Percentiles rank a stretch among this genome's conserved stretches.
These are phyloP conservation scores for Hyperoplus immaculatus DNA, from an alignment of 2,797 vertebrate genomes.

Conservation along the genomic window DNA sequence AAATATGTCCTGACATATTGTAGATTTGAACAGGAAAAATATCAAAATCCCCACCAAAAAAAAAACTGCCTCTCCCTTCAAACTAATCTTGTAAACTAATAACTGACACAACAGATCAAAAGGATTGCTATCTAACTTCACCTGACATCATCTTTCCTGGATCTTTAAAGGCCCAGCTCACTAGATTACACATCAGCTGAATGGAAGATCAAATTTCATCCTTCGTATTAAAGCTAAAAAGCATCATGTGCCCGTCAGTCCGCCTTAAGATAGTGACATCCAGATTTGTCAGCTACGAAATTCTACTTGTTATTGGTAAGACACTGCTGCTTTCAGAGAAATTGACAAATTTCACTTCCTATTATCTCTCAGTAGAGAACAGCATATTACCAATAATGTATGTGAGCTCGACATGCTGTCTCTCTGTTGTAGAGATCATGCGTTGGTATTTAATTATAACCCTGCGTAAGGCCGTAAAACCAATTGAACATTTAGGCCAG, in stretches of 20 bases:
- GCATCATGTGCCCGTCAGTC: constrained; percentile 24
- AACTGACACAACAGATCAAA: constrained; percentile 9
- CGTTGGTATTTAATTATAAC: constrained; percentile 31
- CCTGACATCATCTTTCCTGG: constrained; percentile 38
- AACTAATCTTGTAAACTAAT: constrained; percentile 14
- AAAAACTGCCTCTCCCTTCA: neutral
- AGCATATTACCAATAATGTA: constrained; percentile 31
- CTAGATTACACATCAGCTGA: constrained; percentile 71
- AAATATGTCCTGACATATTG: neutral
- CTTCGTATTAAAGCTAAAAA: constrained; percentile 53
- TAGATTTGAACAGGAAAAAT: neutral
- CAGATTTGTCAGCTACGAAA: constrained; percentile 20
- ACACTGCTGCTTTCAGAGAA: constrained; percentile 1
- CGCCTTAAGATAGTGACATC: constrained; percentile 20
- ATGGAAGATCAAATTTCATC: constrained; percentile 67
- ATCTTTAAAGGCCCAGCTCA: constrained; percentile 59
- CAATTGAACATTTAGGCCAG: constrained; percentile 38
- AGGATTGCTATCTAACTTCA: constrained; percentile 26
- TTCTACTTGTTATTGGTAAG: constrained; percentile 13
- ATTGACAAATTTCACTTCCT: constrained; percentile 7
- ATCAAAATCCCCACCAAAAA: neutral
- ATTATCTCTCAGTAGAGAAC: neutral
- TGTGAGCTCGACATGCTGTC: neutral
- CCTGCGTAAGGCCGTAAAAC: constrained; percentile 19
- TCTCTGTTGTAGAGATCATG: constrained; percentile 8